Percentiles rank a stretch among this genome's conserved stretches.
phyloP scores from a whole-genome alignment of 2,888 invertebrate genomes.

The Metallyticus violacea region DNA sequence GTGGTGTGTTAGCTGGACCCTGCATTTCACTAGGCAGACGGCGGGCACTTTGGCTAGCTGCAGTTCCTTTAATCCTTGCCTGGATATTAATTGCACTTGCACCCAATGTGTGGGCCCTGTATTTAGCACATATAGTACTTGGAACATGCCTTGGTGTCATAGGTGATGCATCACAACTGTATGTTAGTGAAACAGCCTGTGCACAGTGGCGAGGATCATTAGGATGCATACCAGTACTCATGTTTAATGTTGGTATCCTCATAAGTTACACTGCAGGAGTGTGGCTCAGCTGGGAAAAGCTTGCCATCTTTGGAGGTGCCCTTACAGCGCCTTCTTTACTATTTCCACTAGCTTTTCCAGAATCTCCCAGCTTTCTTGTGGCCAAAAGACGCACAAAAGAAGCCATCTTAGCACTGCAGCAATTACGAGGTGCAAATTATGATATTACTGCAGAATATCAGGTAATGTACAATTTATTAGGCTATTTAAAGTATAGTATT shows the following conservation, averaged over 20 bases:
- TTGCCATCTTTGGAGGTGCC: constrained; percentile 31
- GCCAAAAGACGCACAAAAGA: constrained; percentile 21
- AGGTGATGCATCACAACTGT: constrained; percentile 30
- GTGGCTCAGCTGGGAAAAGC: constrained; percentile 30
- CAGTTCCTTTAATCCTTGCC: constrained; percentile 24
- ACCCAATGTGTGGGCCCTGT: constrained; percentile 24
- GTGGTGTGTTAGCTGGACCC: constrained; percentile 31
- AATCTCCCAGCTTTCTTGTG: constrained; percentile 31
- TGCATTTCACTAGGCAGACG: constrained; percentile 31
- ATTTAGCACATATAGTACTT: constrained; percentile 25
- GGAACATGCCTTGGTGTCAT: constrained; percentile 30
- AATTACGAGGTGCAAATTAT: constrained; percentile 29
- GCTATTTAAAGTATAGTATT: not conserved
- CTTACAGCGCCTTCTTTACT: constrained; percentile 31
- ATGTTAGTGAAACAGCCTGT: constrained; percentile 31
- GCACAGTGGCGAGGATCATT: constrained; percentile 31
- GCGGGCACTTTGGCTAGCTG: constrained; percentile 29
- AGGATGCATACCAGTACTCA: constrained; percentile 33
- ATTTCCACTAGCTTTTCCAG: constrained; percentile 30
- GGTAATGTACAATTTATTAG: too few relatives aligned
- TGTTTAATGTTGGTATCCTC: constrained; percentile 34
- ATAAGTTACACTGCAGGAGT: constrained; percentile 29
- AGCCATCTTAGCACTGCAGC: constrained; percentile 25
- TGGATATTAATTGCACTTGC: constrained; percentile 29
- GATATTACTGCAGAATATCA: constrained; percentile 31